Percentiles rank a stretch among this genome's conserved stretches.
Conservation (phyloP, 1,140 invertebrate genomes). For the Drosophila sproati region DNA sequence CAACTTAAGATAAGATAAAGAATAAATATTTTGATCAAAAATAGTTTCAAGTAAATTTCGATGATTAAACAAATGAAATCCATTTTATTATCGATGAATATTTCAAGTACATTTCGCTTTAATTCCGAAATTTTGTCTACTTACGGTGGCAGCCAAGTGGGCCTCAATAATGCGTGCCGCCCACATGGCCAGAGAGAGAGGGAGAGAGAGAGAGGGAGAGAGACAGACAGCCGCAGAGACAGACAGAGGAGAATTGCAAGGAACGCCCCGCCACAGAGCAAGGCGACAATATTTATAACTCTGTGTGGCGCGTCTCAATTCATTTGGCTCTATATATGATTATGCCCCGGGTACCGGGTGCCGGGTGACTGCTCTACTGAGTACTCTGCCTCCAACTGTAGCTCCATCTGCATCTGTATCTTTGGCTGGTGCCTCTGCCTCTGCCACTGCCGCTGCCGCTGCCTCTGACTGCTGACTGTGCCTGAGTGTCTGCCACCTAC, state of each 20-base stretch:
- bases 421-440: not conserved
- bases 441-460: slow-evolving; percentile 12
- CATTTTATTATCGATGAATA: not conserved
- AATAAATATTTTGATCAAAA: too few relatives aligned
- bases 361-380: not conserved
- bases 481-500: slow-evolving; percentile 79
- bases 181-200: not conserved
- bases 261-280: slow-evolving; percentile 45
- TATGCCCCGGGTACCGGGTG: slow-evolving; percentile 7
- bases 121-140: not conserved
- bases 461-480: slow-evolving; percentile 40
- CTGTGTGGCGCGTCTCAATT: slow-evolving; percentile 80
- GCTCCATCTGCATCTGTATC: too few relatives aligned
- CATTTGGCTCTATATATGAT: slow-evolving; percentile 66
- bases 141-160: slow-evolving; percentile 26
- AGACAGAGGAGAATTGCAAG: not conserved
- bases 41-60: too few relatives aligned
- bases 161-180: slow-evolving; percentile 31
- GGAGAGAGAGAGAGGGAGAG: not conserved
- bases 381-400: slow-evolving; percentile 1
- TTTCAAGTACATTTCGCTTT: slow-evolving; percentile 21
- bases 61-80: too few relatives aligned
- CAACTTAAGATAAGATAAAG: too few relatives aligned
- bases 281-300: slow-evolving; percentile 80
- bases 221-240: not conserved